Evolutionary conservation across 2,797 vertebrate genomes (phyloP).

Genomic region (Scolopax bukidnonensis): DNA sequence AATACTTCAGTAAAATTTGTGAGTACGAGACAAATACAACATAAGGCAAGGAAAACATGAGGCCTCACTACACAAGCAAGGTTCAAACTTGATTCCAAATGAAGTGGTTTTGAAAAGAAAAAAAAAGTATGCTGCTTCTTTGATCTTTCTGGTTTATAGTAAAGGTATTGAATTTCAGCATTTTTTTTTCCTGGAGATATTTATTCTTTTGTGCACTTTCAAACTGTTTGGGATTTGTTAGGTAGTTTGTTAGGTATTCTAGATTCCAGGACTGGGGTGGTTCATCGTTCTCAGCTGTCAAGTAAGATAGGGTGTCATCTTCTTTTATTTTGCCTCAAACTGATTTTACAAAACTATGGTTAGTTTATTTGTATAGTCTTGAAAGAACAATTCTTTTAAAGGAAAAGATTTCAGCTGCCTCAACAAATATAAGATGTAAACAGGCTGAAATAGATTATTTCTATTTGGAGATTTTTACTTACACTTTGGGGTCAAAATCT

Average conservation of each 20-base stretch:
- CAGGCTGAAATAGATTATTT: neutral
- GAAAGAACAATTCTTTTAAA: neutral
- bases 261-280: neutral
- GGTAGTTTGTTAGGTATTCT: neutral
- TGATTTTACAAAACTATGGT: neutral
- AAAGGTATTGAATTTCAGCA: neutral
- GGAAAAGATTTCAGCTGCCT: neutral
- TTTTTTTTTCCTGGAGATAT: neutral
- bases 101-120: neutral
- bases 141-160: neutral
- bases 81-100: neutral
- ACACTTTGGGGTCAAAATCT: neutral
- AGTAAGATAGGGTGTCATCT: neutral
- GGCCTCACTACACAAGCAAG: neutral
- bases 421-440: neutral
- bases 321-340: neutral
- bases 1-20: neutral
- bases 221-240: neutral
- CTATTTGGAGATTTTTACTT: neutral
- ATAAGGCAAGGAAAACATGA: neutral
- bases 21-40: neutral
- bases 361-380: neutral
- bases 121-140: neutral
- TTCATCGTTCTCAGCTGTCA: neutral
- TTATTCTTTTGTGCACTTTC: neutral